Percentiles rank a stretch among this genome's conserved stretches.
phyloP scores from a whole-genome alignment of 1,140 invertebrate species.

The Oscheius sp. region DNA sequence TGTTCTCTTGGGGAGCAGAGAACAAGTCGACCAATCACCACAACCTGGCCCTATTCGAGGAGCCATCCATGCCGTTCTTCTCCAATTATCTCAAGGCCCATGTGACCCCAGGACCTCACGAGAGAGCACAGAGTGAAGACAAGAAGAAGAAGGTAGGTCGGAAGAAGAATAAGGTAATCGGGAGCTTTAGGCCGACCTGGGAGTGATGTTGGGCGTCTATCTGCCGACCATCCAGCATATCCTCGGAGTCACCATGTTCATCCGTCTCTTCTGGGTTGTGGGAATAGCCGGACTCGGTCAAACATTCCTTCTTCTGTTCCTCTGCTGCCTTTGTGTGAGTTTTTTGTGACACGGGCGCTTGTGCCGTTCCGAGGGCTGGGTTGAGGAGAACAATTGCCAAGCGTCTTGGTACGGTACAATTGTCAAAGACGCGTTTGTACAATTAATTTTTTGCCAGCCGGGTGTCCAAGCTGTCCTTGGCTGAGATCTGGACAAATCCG shows the following conservation, averaged over 20 bases:
- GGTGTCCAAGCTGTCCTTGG: too few species aligned
- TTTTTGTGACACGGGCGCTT: neutral
- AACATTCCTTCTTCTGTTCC: conserved; percentile 89
- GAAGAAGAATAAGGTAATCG: neutral
- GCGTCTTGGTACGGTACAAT: neutral
- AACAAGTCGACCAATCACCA: conserved; percentile 15
- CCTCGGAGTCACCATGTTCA: conserved; percentile 97
- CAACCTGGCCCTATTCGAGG: conserved; percentile 55
- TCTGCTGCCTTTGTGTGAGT: conserved; percentile 72
- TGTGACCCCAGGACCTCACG: conserved; percentile 56
- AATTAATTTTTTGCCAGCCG: neutral
- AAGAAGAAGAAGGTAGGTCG: conserved; percentile 35
- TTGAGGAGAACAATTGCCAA: neutral
- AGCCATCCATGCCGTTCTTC: conserved; percentile 48
- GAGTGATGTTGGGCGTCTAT: conserved; percentile 94
- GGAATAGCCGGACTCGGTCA: conserved; percentile 90
- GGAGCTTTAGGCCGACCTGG: conserved; percentile 67
- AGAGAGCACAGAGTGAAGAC: conserved; percentile 51
- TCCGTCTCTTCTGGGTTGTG: conserved; percentile 96
- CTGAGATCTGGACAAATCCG: neutral
- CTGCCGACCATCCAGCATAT: conserved; percentile 99
- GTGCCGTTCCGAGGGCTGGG: neutral
- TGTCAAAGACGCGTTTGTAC: neutral
- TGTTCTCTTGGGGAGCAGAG: conserved; percentile 42
- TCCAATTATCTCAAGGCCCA: conserved; percentile 51